phyloP scores from a whole-genome alignment of 2,113 vertebrate genomes.

The Mustelus asterias region DNA sequence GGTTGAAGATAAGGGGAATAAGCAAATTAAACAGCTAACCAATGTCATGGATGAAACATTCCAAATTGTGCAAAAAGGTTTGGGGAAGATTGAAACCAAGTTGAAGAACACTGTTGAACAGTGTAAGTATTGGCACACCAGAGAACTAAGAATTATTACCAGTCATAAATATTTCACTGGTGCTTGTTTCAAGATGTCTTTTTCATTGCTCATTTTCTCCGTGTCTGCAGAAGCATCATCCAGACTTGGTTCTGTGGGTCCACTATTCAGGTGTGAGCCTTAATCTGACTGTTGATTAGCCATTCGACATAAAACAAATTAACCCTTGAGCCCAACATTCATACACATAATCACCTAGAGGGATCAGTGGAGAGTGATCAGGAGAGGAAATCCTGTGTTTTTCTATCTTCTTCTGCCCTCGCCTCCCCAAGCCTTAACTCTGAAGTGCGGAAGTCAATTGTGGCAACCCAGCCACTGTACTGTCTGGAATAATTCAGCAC shows the following conservation, averaged over 20 bases:
- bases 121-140: not conserved
- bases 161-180: not conserved
- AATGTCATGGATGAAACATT: not conserved
- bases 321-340: not conserved
- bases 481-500: not conserved
- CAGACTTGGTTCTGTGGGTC: not conserved
- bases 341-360: not conserved
- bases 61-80: not conserved
- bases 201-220: not conserved
- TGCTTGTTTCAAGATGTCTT: not conserved
- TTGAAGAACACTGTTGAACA: not conserved
- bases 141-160: too few relatives aligned
- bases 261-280: not conserved
- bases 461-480: not conserved
- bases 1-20: not conserved
- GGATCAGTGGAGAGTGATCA: not conserved
- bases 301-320: not conserved
- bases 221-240: not conserved
- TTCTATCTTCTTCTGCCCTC: not conserved
- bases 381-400: not conserved
- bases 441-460: not conserved
- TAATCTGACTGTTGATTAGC: not conserved
- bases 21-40: slow-evolving; percentile 10
- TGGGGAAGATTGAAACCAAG: slow-evolving; percentile 8
- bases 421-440: not conserved